Evolutionary conservation across 2,113 vertebrate genomes (phyloP).

Genomic region (Sinosuthora webbiana): DNA sequence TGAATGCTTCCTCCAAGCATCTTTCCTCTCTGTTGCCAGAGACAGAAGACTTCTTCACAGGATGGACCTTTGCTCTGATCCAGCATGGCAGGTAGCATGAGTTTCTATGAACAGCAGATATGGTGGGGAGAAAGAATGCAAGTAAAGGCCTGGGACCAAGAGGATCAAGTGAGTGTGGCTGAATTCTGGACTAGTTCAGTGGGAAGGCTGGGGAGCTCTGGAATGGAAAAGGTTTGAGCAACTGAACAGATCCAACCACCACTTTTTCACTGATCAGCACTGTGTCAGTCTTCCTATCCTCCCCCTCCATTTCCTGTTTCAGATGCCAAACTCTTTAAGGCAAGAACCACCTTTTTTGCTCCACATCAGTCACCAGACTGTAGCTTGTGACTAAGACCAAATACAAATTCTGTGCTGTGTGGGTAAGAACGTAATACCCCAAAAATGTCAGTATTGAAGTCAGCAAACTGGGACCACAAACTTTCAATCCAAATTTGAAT

Average conservation of each 20-base stretch:
- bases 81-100: accelerated
- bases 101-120: not conserved
- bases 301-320: not conserved
- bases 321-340: not conserved
- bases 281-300: not conserved
- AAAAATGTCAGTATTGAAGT: not conserved
- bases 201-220: not conserved
- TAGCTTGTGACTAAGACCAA: not conserved
- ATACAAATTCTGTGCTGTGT: not conserved
- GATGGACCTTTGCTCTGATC: not conserved
- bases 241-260: not conserved
- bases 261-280: not conserved
- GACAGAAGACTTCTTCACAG: not conserved
- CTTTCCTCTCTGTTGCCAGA: not conserved
- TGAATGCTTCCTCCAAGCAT: not conserved
- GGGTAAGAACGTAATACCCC: not conserved
- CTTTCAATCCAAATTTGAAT: not conserved
- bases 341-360: not conserved
- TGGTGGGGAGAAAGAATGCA: not conserved
- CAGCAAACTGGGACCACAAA: not conserved
- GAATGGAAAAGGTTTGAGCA: not conserved
- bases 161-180: not conserved
- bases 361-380: not conserved
- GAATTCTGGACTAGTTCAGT: not conserved
- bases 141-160: not conserved